Percentiles rank a stretch among this genome's conserved stretches.
Evolutionary conservation across 2,113 vertebrate genomes (phyloP).

Genomic region (Pampusana beccarii): DNA sequence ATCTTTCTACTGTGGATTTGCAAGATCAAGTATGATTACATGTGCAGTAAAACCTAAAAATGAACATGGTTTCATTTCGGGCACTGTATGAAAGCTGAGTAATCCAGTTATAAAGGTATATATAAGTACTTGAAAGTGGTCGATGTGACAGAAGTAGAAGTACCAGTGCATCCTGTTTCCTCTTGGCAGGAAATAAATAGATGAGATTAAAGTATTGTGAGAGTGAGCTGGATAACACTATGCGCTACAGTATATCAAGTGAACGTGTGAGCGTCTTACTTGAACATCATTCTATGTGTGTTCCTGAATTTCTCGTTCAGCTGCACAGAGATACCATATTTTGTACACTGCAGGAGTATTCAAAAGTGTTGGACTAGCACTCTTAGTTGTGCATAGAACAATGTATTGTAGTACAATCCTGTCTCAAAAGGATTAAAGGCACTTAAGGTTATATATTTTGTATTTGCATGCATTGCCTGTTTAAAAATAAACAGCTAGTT

Average conservation of each 20-base stretch:
- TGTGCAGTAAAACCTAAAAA: not conserved
- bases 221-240: not conserved
- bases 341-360: not conserved
- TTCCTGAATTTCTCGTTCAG: not conserved
- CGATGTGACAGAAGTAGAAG: not conserved
- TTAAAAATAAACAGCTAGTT: not conserved
- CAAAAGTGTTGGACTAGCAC: not conserved
- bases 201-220: not conserved
- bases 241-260: not conserved
- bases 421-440: not conserved
- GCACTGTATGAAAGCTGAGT: not conserved
- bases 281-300: not conserved
- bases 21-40: not conserved
- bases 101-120: not conserved
- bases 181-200: not conserved
- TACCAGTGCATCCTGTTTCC: not conserved
- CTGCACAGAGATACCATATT: not conserved
- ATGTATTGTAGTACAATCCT: not conserved
- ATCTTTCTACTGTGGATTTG: not conserved
- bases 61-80: not conserved
- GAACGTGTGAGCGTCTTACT: not conserved
- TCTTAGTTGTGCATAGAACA: not conserved
- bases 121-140: not conserved
- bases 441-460: not conserved
- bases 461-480: not conserved